phyloP scores from a whole-genome alignment of 2,797 vertebrate genomes.

The Salmo trutta region DNA sequence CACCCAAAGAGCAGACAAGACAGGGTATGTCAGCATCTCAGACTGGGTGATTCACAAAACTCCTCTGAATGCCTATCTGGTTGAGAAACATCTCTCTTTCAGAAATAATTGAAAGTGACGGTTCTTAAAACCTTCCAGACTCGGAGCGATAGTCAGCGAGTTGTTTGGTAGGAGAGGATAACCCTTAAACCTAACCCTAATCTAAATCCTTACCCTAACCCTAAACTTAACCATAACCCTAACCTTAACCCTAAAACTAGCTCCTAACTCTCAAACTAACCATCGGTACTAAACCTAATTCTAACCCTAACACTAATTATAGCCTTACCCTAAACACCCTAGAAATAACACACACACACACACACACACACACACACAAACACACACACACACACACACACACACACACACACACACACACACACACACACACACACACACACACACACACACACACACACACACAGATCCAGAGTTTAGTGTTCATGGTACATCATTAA shows the following conservation, averaged over 20 bases:
- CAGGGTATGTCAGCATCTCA: constrained; percentile 49
- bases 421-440: background rate
- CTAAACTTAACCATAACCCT: no score
- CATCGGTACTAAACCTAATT: no score
- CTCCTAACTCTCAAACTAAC: no score
- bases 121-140: constrained; percentile 31
- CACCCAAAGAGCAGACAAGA: constrained; percentile 27
- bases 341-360: no score
- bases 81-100: constrained; percentile 47
- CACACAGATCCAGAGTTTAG: constrained; percentile 23
- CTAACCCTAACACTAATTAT: no score
- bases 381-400: constrained; percentile 27
- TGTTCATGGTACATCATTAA: constrained; percentile 57
- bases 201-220: no score
- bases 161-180: background rate
- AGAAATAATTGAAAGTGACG: constrained; percentile 49
- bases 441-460: constrained; percentile 18
- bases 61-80: constrained; percentile 35
- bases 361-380: no score
- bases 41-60: constrained; percentile 51
- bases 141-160: background rate
- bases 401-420: constrained; percentile 6
- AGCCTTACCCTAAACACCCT: no score
- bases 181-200: no score
- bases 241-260: no score